Conservation (phyloP, 2,797 vertebrate genomes). For the Caiman crocodilus region DNA sequence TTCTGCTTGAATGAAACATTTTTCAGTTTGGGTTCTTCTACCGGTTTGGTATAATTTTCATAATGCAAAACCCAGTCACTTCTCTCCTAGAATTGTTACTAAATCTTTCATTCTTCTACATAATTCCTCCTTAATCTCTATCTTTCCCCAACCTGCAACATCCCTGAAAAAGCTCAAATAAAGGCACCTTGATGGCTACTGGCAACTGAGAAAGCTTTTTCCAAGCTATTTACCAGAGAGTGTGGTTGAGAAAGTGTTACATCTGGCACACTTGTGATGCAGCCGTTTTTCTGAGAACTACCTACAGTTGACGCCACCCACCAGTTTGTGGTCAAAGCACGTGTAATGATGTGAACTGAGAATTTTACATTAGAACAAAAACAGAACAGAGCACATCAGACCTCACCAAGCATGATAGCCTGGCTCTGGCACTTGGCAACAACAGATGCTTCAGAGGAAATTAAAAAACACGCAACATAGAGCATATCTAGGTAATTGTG, state of each 20-base stretch:
- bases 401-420: background rate
- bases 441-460: background rate
- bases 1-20: background rate
- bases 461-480: background rate
- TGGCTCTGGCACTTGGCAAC: background rate
- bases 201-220: background rate
- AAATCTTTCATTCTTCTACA: slow-evolving; percentile 19
- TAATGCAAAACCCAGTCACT: slow-evolving; percentile 10
- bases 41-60: background rate
- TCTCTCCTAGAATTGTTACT: background rate
- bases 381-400: background rate
- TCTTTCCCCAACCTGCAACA: background rate
- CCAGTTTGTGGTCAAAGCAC: slow-evolving; percentile 11
- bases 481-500: fast-evolving
- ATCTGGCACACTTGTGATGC: background rate
- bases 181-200: background rate
- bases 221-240: background rate
- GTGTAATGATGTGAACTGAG: background rate
- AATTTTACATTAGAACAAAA: background rate
- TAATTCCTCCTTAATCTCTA: background rate
- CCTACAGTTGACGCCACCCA: background rate
- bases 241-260: background rate
- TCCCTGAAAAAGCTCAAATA: background rate
- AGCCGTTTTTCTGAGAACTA: background rate
- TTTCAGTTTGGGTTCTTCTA: background rate